Evolutionary conservation across 2,888 invertebrate species (phyloP).

Genomic region (Rhagonycha lutea): DNA sequence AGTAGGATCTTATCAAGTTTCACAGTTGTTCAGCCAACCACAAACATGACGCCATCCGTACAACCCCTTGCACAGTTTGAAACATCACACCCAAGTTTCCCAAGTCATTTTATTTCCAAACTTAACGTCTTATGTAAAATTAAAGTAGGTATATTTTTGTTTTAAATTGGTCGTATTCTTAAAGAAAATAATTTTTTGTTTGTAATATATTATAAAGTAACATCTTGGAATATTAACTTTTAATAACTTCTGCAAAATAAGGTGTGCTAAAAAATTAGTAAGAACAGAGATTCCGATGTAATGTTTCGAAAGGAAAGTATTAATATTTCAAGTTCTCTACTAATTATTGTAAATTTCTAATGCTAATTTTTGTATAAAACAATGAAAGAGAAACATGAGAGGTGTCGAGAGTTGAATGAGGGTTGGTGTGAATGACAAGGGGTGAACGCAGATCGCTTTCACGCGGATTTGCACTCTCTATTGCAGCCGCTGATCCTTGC

Average conservation of each 20-base stretch:
- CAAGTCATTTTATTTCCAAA: constrained; percentile 45
- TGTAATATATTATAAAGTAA: background rate
- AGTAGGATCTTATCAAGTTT: constrained; percentile 46
- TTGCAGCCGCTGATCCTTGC: constrained; percentile 48
- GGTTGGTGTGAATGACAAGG: constrained; percentile 41
- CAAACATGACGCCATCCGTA: constrained; percentile 52
- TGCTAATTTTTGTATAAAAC: constrained; percentile 18
- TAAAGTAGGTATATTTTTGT: constrained; percentile 14
- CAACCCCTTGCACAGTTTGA: constrained; percentile 37
- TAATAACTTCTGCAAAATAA: background rate
- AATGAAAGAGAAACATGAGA: constrained; percentile 19
- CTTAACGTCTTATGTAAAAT: constrained; percentile 42
- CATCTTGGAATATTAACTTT: background rate
- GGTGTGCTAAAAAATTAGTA: background rate
- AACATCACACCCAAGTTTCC: constrained; percentile 39
- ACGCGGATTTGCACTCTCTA: constrained; percentile 52
- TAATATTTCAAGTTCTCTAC: background rate
- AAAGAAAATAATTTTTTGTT: background rate
- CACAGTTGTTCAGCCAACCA: constrained; percentile 54
- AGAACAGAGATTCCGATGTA: background rate
- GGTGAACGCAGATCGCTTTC: constrained; percentile 49
- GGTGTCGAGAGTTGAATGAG: constrained; percentile 22
- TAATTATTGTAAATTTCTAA: constrained; percentile 4
- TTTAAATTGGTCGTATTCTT: background rate
- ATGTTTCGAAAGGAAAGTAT: background rate